A percentile compares a stretch with the other conserved stretches of the same genome.
Conservation (phyloP, 2,797 vertebrate species). For the Eospalax fontanierii region DNA sequence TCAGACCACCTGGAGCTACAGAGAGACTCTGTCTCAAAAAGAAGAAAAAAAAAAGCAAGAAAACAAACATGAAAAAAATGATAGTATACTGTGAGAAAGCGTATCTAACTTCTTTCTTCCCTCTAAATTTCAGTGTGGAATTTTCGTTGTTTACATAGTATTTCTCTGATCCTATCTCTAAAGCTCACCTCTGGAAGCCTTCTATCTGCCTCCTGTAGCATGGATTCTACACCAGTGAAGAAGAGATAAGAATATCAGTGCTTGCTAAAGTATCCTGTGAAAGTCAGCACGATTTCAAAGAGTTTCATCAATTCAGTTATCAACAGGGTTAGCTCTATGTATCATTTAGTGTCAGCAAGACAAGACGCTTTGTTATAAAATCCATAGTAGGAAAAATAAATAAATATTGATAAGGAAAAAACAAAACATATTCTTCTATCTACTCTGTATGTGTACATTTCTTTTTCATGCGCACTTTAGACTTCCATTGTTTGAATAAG, state of each 20-base stretch:
- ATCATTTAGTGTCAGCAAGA: constrained; percentile 23
- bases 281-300: constrained; percentile 33
- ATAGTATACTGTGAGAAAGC: background rate
- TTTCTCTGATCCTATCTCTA: constrained; percentile 47
- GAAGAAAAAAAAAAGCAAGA: too few species aligned
- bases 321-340: background rate
- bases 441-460: background rate
- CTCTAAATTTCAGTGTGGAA: constrained; percentile 27
- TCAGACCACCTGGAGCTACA: too few species aligned
- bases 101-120: background rate
- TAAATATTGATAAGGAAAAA: constrained; percentile 26
- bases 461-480: background rate
- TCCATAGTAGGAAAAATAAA: background rate
- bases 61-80: too few species aligned
- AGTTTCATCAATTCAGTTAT: constrained; percentile 3
- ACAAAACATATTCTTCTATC: background rate
- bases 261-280: constrained; percentile 39
- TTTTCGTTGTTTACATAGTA: constrained; percentile 17
- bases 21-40: too few species aligned
- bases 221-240: background rate
- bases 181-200: constrained; percentile 26
- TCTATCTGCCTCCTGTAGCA: constrained; percentile 36
- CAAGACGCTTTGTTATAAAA: constrained; percentile 50
- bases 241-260: background rate
- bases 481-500: background rate